These are phyloP conservation scores for Cochlearius cochlearius DNA, from an alignment of 2,113 vertebrate genomes.

Conservation along the genomic window DNA sequence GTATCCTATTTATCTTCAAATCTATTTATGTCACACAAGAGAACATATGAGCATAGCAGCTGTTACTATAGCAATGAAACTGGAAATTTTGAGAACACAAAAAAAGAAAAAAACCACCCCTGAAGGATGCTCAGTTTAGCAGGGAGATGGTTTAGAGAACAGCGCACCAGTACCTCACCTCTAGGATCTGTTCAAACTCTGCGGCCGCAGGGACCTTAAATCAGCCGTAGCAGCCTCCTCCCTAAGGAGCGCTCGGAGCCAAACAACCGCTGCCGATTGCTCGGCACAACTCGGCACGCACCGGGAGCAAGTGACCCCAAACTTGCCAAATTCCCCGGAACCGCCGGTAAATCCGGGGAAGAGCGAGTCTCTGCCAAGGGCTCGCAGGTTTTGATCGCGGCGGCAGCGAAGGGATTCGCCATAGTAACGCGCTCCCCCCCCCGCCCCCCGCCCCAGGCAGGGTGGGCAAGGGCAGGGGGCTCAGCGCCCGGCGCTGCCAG, in stretches of 20 bases:
- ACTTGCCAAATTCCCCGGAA: not conserved
- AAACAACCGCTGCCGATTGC: not conserved
- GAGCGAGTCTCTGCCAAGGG: not conserved
- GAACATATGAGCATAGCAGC: slow-evolving; percentile 69
- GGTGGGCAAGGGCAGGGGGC: not conserved
- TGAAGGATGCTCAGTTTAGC: slow-evolving; percentile 44
- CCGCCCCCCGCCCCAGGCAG: not conserved
- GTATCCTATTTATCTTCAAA: slow-evolving; percentile 62
- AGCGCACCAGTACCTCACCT: slow-evolving; percentile 11
- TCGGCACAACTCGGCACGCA: not conserved
- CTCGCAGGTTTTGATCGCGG: not conserved
- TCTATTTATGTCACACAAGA: slow-evolving; percentile 69
- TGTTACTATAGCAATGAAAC: slow-evolving; percentile 73
- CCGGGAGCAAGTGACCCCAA: not conserved
- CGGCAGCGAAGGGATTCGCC: not conserved
- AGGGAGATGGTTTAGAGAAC: slow-evolving; percentile 29
- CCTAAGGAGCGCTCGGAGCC: not conserved
- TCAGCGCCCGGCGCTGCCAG: not conserved
- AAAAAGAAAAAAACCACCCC: slow-evolving; percentile 32
- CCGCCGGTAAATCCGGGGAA: not conserved
- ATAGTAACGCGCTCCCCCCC: not conserved
- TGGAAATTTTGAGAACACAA: slow-evolving; percentile 55
- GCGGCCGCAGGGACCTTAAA: not conserved
- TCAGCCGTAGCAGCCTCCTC: not conserved
- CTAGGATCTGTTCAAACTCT: not conserved